A percentile compares a stretch with the other conserved stretches of the same genome.
phyloP scores from a whole-genome alignment of 2,888 invertebrate species.

The Lithodes maja region DNA sequence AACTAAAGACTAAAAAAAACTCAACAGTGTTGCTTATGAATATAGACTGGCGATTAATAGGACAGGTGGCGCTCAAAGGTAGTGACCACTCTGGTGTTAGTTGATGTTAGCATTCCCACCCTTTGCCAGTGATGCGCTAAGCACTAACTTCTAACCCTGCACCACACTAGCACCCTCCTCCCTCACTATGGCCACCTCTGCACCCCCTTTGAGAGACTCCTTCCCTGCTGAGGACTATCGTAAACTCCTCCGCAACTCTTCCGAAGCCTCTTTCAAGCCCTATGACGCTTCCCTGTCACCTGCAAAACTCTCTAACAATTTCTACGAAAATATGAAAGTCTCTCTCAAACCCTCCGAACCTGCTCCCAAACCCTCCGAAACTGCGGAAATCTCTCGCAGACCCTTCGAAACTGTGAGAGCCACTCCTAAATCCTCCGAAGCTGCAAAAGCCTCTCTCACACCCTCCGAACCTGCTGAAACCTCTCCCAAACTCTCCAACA shows the following conservation, averaged over 20 bases:
- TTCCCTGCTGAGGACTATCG: too few species aligned
- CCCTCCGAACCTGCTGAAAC: neutral
- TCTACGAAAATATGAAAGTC: neutral
- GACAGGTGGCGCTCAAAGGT: too few species aligned
- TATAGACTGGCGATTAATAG: too few species aligned
- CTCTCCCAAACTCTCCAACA: neutral
- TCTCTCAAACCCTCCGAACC: neutral
- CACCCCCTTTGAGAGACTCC: neutral
- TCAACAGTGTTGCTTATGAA: too few species aligned
- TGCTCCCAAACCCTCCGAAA: neutral
- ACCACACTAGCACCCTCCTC: slow-evolving; percentile 44
- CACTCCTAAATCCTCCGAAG: too few species aligned
- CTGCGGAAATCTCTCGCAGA: neutral
- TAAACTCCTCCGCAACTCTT: neutral
- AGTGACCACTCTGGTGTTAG: too few species aligned
- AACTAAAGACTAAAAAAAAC: too few species aligned
- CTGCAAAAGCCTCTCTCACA: neutral
- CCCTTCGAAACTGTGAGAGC: neutral
- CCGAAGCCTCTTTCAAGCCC: slow-evolving; percentile 17
- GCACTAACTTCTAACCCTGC: slow-evolving; percentile 14
- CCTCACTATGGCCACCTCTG: neutral
- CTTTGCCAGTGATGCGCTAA: neutral
- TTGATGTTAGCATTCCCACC: too few species aligned
- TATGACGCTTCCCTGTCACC: neutral
- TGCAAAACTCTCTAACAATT: slow-evolving; percentile 4